A percentile compares a stretch with the other conserved stretches of the same genome.
Evolutionary conservation across 2,797 vertebrate species (phyloP).

Genomic region (Lagocephalus sceleratus): DNA sequence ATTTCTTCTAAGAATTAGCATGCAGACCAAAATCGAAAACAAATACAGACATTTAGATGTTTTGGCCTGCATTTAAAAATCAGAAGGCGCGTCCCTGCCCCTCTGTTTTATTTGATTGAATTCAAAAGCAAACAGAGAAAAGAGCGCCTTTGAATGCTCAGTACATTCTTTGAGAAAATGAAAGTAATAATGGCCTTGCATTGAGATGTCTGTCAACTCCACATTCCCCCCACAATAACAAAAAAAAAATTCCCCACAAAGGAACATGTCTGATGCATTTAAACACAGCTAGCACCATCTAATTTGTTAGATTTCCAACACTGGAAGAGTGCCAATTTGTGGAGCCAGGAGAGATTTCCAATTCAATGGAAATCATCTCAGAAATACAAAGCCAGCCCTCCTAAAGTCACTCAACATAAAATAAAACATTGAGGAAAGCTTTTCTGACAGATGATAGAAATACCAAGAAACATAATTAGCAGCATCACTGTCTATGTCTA

Average conservation of each 20-base stretch:
- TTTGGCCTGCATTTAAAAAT: conserved; percentile 3
- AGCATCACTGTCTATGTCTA: no score
- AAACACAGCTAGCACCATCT: conserved; percentile 43
- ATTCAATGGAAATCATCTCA: conserved; percentile 42
- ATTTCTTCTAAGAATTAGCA: conserved; percentile 17
- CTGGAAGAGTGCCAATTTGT: conserved; percentile 54
- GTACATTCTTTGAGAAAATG: conserved; percentile 35
- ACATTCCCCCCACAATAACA: conserved; percentile 27
- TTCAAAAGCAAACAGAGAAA: conserved; percentile 31
- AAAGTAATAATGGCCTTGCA: conserved; percentile 63
- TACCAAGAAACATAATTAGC: no score
- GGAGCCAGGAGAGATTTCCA: conserved; percentile 41
- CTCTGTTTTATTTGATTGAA: conserved; percentile 32
- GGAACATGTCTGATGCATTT: conserved; percentile 29
- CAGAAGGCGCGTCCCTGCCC: conserved; percentile 11
- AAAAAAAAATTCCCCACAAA: conserved; percentile 47
- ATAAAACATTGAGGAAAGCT: not conserved
- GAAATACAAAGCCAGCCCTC: conserved; percentile 4
- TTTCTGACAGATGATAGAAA: not conserved
- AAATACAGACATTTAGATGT: not conserved
- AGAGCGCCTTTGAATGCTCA: conserved; percentile 33
- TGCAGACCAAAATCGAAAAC: not conserved
- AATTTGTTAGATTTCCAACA: conserved; percentile 56
- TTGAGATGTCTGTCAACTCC: conserved; percentile 44
- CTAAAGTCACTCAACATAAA: conserved; percentile 5